Conservation (phyloP, 2,113 vertebrate genomes). For the Colossoma macropomum region DNA sequence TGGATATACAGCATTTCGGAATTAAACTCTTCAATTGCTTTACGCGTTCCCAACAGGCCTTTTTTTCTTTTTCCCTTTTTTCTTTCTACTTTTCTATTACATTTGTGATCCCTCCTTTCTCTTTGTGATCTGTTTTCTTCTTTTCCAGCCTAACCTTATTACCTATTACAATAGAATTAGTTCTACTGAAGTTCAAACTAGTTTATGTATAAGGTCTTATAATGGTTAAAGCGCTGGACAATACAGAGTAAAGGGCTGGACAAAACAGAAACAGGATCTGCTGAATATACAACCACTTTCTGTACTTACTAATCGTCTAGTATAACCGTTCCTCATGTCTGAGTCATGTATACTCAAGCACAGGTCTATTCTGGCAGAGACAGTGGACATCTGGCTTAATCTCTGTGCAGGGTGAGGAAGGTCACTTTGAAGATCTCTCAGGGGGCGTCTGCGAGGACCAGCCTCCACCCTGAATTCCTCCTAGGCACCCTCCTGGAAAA, state of each 20-base stretch:
- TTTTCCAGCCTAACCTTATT: no score
- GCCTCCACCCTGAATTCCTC: conserved; percentile 90
- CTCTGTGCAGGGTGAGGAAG: conserved; percentile 81
- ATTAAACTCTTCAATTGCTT: not conserved
- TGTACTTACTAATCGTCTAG: not conserved
- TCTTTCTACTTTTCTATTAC: no score
- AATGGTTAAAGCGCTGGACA: not conserved
- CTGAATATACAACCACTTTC: not conserved
- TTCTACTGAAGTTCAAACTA: not conserved
- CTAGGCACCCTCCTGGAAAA: conserved; percentile 90
- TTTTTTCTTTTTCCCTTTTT: no score
- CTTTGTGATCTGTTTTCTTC: no score
- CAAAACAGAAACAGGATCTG: not conserved
- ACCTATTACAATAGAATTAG: no score
- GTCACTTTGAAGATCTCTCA: conserved; percentile 89
- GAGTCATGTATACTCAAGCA: not conserved
- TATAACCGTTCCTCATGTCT: not conserved
- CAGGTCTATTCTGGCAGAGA: not conserved
- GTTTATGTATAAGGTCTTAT: not conserved
- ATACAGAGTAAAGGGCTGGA: not conserved
- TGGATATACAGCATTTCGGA: no score
- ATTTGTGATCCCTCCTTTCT: no score
- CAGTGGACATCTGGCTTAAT: not conserved
- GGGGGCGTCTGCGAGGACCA: conserved; percentile 86
- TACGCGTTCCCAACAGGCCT: not conserved